Conservation (phyloP, 2,888 invertebrate species). For the Ormyrus nitidulus region DNA sequence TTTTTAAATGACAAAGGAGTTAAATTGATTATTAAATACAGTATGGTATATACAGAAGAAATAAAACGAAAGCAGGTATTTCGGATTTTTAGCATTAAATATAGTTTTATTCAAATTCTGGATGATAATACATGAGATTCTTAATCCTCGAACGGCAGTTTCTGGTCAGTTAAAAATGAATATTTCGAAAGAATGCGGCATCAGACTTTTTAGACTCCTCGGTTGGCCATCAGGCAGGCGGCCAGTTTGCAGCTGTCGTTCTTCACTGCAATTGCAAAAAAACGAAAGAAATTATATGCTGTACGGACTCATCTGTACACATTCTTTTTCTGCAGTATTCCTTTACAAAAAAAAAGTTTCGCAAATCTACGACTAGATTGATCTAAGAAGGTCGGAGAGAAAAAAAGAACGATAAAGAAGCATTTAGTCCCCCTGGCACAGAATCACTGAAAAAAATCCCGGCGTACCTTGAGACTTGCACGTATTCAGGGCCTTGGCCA, state of each 20-base stretch:
- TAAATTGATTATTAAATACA: too few relatives aligned
- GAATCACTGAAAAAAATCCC: neutral
- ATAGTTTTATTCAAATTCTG: constrained; percentile 45
- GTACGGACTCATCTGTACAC: too few relatives aligned
- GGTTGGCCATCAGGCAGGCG: constrained; percentile 55
- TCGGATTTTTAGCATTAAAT: constrained; percentile 31
- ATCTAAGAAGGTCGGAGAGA: too few relatives aligned
- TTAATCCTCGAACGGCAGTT: constrained; percentile 26
- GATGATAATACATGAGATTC: constrained; percentile 44
- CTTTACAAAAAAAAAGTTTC: too few relatives aligned
- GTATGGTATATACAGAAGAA: neutral
- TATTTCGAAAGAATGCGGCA: constrained; percentile 11
- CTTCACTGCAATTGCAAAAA: constrained; percentile 41
- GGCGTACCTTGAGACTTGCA: constrained; percentile 61
- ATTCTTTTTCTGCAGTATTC: too few relatives aligned
- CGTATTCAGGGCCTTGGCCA: constrained; percentile 57
- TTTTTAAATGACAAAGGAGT: too few relatives aligned
- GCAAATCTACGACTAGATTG: too few relatives aligned
- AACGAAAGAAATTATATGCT: neutral
- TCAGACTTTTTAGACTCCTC: constrained; percentile 49
- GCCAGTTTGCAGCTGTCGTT: constrained; percentile 53
- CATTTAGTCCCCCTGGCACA: too few relatives aligned
- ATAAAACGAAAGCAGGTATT: neutral
- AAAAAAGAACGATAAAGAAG: too few relatives aligned
- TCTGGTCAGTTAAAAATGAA: constrained; percentile 29